Evolutionary conservation across 2,113 vertebrate genomes (phyloP).

Genomic region (Peucedramus taeniatus): DNA sequence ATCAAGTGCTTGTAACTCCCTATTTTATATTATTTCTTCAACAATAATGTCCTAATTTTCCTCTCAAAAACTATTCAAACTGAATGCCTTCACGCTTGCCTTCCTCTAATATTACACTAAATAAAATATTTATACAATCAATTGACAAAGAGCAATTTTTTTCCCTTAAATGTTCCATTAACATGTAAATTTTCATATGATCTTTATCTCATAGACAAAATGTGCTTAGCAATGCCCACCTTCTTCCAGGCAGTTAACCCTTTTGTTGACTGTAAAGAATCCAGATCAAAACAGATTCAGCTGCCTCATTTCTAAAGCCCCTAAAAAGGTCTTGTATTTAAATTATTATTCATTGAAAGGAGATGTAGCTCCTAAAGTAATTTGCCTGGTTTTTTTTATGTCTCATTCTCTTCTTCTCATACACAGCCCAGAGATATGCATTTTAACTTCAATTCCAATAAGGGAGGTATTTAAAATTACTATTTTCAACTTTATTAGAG

Average conservation of each 20-base stretch:
- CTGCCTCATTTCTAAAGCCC: conserved; percentile 7
- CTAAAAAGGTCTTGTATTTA: conserved; percentile 14
- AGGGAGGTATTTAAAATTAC: not conserved
- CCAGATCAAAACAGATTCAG: conserved; percentile 38
- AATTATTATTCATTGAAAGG: conserved; percentile 31
- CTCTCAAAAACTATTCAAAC: conserved; percentile 59
- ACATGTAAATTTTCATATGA: conserved; percentile 78
- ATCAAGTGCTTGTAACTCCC: conserved; percentile 78
- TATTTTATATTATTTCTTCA: conserved; percentile 78
- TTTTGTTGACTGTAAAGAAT: conserved; percentile 2
- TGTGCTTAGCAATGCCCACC: conserved; percentile 30
- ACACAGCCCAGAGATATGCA: not conserved
- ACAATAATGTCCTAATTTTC: conserved; percentile 73
- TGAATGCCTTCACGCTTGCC: conserved; percentile 67
- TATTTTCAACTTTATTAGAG: not conserved
- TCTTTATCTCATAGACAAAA: conserved; percentile 70
- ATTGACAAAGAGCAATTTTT: conserved; percentile 75
- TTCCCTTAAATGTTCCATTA: conserved; percentile 76
- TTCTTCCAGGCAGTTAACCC: conserved; percentile 67
- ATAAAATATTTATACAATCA: conserved; percentile 86
- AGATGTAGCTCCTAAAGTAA: conserved; percentile 19
- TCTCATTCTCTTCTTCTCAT: not conserved
- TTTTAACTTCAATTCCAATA: not conserved
- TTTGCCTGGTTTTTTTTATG: not conserved
- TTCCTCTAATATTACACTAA: conserved; percentile 72